Percentiles rank a stretch among this genome's conserved stretches.
Conservation (phyloP, 2,888 invertebrate species). For the Minunthozetes semirufus region DNA sequence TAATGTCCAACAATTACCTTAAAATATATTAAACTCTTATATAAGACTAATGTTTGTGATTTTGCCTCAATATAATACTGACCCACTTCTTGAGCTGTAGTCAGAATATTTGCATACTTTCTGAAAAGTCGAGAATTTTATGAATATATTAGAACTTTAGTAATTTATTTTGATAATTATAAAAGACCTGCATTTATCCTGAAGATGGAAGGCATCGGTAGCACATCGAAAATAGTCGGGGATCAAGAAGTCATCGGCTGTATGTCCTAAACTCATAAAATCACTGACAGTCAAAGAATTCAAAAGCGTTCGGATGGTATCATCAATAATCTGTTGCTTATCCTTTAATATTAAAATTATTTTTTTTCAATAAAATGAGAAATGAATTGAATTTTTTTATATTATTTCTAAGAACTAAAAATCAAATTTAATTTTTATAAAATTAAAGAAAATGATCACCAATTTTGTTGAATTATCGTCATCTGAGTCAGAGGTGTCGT, state of each 20-base stretch:
- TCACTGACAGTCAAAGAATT: slow-evolving; percentile 3
- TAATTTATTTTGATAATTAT: too few relatives aligned
- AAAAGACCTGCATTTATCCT: too few relatives aligned
- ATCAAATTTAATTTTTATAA: background rate
- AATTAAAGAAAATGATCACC: too few relatives aligned
- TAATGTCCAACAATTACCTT: slow-evolving; percentile 35
- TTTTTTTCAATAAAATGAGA: too few relatives aligned
- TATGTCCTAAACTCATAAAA: slow-evolving; percentile 25
- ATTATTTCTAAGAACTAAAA: background rate
- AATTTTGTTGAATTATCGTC: slow-evolving; percentile 19
- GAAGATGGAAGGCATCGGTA: too few relatives aligned
- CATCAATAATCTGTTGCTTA: slow-evolving; percentile 27
- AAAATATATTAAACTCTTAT: too few relatives aligned
- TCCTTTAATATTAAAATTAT: slow-evolving; percentile 7
- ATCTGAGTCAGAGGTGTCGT: background rate
- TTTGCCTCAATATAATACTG: too few relatives aligned
- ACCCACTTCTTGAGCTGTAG: too few relatives aligned
- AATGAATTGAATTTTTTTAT: background rate
- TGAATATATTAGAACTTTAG: too few relatives aligned
- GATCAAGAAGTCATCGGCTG: slow-evolving; percentile 20
- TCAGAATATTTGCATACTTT: too few relatives aligned
- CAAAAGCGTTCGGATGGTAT: slow-evolving; percentile 18
- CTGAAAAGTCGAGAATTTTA: too few relatives aligned
- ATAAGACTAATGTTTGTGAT: too few relatives aligned
- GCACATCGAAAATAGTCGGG: slow-evolving; percentile 23